These are phyloP conservation scores for Cyclargus thomasi DNA, from an alignment of 1,140 invertebrate genomes.

Conservation along the genomic window DNA sequence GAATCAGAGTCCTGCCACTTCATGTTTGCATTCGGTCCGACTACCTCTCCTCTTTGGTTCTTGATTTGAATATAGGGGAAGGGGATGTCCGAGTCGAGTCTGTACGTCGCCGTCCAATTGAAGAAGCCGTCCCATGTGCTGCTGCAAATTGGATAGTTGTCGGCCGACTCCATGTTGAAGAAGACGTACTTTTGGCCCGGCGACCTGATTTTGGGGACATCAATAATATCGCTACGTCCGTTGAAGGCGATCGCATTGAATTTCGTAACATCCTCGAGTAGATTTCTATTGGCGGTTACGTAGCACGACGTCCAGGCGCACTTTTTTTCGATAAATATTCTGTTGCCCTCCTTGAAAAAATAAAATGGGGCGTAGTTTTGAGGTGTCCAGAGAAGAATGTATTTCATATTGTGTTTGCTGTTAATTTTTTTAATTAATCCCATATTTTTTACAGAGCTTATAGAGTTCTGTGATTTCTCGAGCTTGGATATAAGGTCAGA, in stretches of 20 bases:
- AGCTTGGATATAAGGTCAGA: background rate
- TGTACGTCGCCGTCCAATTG: constrained; percentile 80
- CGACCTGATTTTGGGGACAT: constrained; percentile 52
- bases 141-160: constrained; percentile 55
- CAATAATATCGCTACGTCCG: constrained; percentile 38
- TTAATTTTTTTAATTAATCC: background rate
- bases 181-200: constrained; percentile 71
- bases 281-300: constrained; percentile 43
- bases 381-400: constrained; percentile 49
- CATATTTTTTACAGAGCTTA: background rate
- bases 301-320: constrained; percentile 57
- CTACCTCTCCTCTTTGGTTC: constrained; percentile 42
- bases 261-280: constrained; percentile 50
- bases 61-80: constrained; percentile 68
- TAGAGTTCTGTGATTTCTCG: background rate
- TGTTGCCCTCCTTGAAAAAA: constrained; percentile 40
- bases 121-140: constrained; percentile 63
- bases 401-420: constrained; percentile 31
- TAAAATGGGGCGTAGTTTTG: constrained; percentile 45
- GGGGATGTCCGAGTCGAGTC: constrained; percentile 73
- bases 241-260: constrained; percentile 70
- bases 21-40: constrained; percentile 56
- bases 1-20: constrained; percentile 39
- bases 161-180: constrained; percentile 72
- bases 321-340: constrained; percentile 49